Evolutionary conservation across 2,888 invertebrate genomes (phyloP).

Genomic region (Limenitis camilla): DNA sequence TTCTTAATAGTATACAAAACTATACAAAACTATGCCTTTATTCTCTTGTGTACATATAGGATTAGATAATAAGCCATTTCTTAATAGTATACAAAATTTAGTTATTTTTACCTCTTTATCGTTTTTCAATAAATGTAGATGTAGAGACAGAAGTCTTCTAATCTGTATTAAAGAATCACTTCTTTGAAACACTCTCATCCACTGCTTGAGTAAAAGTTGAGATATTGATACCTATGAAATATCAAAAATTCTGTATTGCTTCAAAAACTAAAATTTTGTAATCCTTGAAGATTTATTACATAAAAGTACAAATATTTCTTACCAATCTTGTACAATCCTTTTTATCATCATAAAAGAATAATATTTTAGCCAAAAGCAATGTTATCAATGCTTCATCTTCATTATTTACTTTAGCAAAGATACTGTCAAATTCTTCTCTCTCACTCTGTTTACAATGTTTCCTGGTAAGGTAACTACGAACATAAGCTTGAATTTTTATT

Average conservation of each 20-base stretch:
- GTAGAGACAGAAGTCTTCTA: constrained; percentile 50
- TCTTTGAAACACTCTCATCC: constrained; percentile 57
- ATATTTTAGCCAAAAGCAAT: constrained; percentile 77
- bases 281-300: background rate
- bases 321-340: constrained; percentile 74
- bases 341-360: constrained; percentile 84
- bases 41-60: background rate
- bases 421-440: constrained; percentile 80
- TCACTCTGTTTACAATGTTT: constrained; percentile 79
- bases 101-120: constrained; percentile 48
- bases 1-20: background rate
- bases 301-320: constrained; percentile 34
- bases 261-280: background rate
- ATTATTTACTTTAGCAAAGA: constrained; percentile 60
- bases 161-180: constrained; percentile 52
- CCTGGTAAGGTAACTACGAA: constrained; percentile 82
- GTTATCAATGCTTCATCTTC: constrained; percentile 67
- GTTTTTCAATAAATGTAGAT: constrained; percentile 52
- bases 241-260: background rate
- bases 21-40: background rate
- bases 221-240: constrained; percentile 65
- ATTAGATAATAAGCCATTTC: background rate
- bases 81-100: background rate
- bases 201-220: constrained; percentile 70
- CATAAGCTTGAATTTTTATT: constrained; percentile 86